These are phyloP conservation scores for Cladorhizidae sp. DNA, from an alignment of 37 sponge, comb jelly and placozoan species.

Conservation along the genomic window DNA sequence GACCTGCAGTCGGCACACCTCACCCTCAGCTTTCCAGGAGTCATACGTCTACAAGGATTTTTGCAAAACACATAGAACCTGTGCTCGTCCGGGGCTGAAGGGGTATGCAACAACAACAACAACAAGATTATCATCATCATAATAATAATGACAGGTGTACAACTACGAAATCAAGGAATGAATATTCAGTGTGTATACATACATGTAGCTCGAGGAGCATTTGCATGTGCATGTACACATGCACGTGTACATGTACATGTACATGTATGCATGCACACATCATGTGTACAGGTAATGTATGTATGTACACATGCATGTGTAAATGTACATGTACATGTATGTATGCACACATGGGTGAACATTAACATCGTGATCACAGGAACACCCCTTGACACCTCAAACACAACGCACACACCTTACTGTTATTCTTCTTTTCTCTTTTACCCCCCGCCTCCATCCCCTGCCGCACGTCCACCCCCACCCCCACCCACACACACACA, in stretches of 20 bases:
- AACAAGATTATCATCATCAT: background rate
- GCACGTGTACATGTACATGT: constrained; percentile 13
- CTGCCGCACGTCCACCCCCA: background rate
- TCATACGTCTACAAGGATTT: constrained; percentile 69
- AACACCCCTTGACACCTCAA: too few species aligned
- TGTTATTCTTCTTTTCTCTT: too few species aligned
- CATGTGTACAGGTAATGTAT: too few species aligned
- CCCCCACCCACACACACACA: too few species aligned
- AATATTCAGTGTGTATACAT: too few species aligned
- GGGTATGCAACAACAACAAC: constrained; percentile 26
- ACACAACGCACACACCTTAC: too few species aligned
- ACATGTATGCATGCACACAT: background rate
- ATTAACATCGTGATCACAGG: too few species aligned
- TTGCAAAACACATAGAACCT: constrained; percentile 91
- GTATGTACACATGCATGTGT: too few species aligned
- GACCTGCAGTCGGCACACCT: constrained; percentile 84
- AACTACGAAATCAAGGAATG: too few species aligned
- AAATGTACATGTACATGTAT: too few species aligned
- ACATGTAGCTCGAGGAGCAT: background rate
- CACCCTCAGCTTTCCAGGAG: constrained; percentile 88
- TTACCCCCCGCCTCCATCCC: too few species aligned
- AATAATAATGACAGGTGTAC: background rate
- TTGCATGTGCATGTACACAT: background rate
- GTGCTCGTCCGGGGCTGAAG: constrained; percentile 36
- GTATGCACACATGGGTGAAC: too few species aligned